These are phyloP conservation scores for Embidobia sp. DNA, from an alignment of 2,888 invertebrate species.

Conservation along the genomic window DNA sequence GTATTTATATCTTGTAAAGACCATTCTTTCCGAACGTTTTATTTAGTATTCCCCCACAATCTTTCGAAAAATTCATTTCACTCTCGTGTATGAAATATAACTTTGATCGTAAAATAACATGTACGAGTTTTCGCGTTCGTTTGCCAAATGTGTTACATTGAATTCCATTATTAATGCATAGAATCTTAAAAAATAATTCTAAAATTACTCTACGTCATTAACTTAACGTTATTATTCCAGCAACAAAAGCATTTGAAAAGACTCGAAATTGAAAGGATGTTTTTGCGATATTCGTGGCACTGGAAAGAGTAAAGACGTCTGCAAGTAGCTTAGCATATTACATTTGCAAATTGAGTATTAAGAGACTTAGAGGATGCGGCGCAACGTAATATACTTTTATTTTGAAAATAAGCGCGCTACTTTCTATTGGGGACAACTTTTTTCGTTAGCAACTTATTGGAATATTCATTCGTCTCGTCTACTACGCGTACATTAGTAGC, in stretches of 20 bases:
- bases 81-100: slow-evolving; percentile 31
- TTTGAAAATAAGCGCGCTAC: slow-evolving; percentile 34
- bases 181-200: not conserved
- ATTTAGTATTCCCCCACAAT: slow-evolving; percentile 43
- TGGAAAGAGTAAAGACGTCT: slow-evolving; percentile 10
- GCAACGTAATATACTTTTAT: slow-evolving; percentile 34
- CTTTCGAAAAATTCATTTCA: slow-evolving; percentile 53
- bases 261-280: slow-evolving; percentile 4
- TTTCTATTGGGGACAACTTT: slow-evolving; percentile 23
- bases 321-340: slow-evolving; percentile 49
- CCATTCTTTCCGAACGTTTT: slow-evolving; percentile 51
- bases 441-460: slow-evolving; percentile 43
- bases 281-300: slow-evolving; percentile 1
- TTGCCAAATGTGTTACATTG: slow-evolving; percentile 14
- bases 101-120: slow-evolving; percentile 54
- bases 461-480: slow-evolving; percentile 32
- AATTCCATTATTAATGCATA: slow-evolving; percentile 40
- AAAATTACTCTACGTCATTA: slow-evolving; percentile 10
- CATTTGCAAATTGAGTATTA: slow-evolving; percentile 60
- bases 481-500: slow-evolving; percentile 22
- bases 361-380: slow-evolving; percentile 27
- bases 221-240: not conserved
- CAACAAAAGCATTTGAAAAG: not conserved
- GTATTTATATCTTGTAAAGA: slow-evolving; percentile 65
- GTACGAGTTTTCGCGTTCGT: slow-evolving; percentile 40